phyloP scores from a whole-genome alignment of 1,140 invertebrate genomes.

The Cotesia chilonis region DNA sequence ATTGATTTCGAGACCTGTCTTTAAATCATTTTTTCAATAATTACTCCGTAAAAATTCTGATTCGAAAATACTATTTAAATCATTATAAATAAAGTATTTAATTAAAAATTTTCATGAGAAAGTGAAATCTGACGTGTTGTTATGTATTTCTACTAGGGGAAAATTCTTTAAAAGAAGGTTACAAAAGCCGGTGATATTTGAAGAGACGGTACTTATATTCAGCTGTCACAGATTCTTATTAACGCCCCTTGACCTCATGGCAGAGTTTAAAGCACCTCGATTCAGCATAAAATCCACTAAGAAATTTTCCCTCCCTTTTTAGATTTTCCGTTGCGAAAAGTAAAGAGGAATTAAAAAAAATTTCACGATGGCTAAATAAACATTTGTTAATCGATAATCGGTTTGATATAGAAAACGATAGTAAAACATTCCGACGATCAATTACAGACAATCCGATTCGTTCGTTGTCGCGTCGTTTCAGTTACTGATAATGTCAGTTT shows the following conservation, averaged over 20 bases:
- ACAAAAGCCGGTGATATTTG: constrained; percentile 16
- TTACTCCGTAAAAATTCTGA: too few relatives aligned
- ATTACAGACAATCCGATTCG: constrained; percentile 48
- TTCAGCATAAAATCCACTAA: constrained; percentile 27
- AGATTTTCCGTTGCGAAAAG: not conserved
- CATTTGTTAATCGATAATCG: too few relatives aligned
- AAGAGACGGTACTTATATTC: constrained; percentile 13
- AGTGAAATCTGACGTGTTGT: too few relatives aligned
- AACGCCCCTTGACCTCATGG: constrained; percentile 30
- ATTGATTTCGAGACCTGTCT: too few relatives aligned
- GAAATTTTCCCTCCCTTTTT: constrained; percentile 38
- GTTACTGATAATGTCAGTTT: constrained; percentile 50
- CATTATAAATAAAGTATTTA: too few relatives aligned
- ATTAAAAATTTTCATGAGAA: too few relatives aligned
- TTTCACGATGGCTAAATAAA: not conserved
- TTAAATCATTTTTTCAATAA: too few relatives aligned
- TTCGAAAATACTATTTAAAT: too few relatives aligned
- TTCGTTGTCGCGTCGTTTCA: constrained; percentile 47
- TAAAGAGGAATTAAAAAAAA: not conserved
- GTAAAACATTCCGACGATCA: constrained; percentile 31
- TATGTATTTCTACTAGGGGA: not conserved
- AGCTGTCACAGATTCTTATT: constrained; percentile 30
- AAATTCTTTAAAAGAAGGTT: not conserved
- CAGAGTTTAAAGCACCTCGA: constrained; percentile 16
- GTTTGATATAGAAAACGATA: too few relatives aligned